phyloP scores from a whole-genome alignment of 53 echinoderm and acorn worm genomes.

The Crossaster papposus region DNA sequence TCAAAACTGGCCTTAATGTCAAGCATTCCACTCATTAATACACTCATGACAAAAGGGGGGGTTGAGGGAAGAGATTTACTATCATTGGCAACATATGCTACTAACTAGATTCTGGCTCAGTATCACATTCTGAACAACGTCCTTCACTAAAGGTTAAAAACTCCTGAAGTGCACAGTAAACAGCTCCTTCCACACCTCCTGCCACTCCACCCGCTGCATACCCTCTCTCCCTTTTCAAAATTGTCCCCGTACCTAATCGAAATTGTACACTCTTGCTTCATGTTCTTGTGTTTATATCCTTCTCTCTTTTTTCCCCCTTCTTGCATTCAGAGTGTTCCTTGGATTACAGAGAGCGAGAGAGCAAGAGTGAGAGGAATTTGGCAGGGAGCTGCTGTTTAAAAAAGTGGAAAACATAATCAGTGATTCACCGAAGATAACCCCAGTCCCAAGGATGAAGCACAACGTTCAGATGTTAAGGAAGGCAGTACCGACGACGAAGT shows the following conservation, averaged over 20 bases:
- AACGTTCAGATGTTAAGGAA: background rate
- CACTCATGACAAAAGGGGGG: background rate
- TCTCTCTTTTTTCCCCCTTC: background rate
- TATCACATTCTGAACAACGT: constrained; percentile 34
- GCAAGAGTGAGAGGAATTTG: background rate
- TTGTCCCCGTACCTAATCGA: background rate
- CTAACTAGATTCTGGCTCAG: constrained; percentile 27
- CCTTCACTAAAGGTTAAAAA: constrained; percentile 40
- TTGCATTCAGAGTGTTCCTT: background rate
- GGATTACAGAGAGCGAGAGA: background rate
- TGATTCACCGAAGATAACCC: background rate
- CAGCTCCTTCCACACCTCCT: constrained; percentile 37
- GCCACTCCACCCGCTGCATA: background rate
- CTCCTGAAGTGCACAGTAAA: constrained; percentile 38
- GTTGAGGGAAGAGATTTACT: background rate
- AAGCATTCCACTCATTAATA: background rate
- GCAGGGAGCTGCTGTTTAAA: background rate
- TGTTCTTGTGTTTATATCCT: background rate
- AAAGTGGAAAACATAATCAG: background rate
- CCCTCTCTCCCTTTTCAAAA: background rate
- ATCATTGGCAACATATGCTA: constrained; percentile 26
- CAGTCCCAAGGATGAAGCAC: background rate
- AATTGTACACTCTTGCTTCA: background rate
- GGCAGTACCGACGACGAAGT: background rate
- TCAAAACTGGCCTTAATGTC: background rate